Evolutionary conservation across 2,113 vertebrate species (phyloP).

Genomic region (Cynoglossus semilaevis): DNA sequence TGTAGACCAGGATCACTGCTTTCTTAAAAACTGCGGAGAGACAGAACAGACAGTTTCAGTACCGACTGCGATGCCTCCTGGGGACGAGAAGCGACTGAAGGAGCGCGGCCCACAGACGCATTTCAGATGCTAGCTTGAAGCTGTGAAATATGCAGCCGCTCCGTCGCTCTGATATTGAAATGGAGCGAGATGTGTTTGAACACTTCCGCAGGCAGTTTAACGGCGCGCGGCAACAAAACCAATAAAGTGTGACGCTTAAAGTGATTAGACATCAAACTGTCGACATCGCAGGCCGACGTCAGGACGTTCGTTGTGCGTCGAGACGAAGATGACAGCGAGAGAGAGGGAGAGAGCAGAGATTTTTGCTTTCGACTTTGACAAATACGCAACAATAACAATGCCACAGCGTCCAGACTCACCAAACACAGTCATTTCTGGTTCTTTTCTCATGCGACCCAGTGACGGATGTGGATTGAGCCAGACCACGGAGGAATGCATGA

Average conservation of each 20-base stretch:
- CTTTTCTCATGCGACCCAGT: slow-evolving; percentile 89
- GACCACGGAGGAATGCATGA: slow-evolving; percentile 89
- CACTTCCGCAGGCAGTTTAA: neutral
- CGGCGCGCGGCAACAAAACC: slow-evolving; percentile 11
- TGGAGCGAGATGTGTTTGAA: slow-evolving; percentile 19
- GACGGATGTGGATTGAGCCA: slow-evolving; percentile 94
- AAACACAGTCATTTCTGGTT: slow-evolving; percentile 92
- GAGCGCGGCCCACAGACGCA: slow-evolving; percentile 33
- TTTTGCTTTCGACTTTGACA: too few species aligned
- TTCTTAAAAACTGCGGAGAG: slow-evolving; percentile 90
- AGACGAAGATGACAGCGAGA: too few species aligned
- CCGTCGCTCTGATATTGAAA: slow-evolving; percentile 40
- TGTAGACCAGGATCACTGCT: slow-evolving; percentile 93
- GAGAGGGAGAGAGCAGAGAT: too few species aligned
- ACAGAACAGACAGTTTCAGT: slow-evolving; percentile 56
- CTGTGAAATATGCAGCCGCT: slow-evolving; percentile 37
- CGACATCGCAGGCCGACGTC: neutral
- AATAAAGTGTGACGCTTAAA: neutral
- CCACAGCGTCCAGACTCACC: slow-evolving; percentile 75
- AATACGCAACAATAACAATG: neutral
- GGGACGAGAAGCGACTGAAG: slow-evolving; percentile 34
- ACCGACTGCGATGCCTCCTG: slow-evolving; percentile 47
- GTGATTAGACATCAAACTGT: slow-evolving; percentile 2
- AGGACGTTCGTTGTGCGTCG: too few species aligned
- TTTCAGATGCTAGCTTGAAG: slow-evolving; percentile 50